Base-by-base conservation (phyloP, 2,113 vertebrate genomes). In the Anas platyrhynchos region DNA sequence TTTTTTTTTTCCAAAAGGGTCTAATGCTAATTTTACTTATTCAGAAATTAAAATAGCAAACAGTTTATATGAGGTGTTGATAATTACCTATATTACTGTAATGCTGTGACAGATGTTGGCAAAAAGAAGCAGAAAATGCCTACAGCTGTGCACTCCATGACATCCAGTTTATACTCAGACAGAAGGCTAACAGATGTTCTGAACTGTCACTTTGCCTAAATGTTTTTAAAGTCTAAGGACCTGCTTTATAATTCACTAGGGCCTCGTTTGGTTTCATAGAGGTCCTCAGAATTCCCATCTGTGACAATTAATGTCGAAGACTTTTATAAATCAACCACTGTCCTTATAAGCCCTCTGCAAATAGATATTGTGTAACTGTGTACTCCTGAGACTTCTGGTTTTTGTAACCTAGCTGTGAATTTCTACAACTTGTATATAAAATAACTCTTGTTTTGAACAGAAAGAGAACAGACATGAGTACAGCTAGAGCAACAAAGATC, bases 41-140 rank as follows among this genome's bases (percentile, higher is more conserved):
- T 98, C 97, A 98, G 97, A 97, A 98, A 97, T 98, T 97, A 98
- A 98, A 98, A 98, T 97, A 98, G 97, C 97, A 95, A 98, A 98
- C 94, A 97, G 97, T 97, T 98, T 98, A 96, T 97, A 97, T 92
- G 97, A 98, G 98, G 98, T 98, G 97, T 98, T 98, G 98, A 97
- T 98, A 98, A 98, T 98, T 98, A 98, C 98, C 98, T 98, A 97
- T 97, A 98, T 98, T 98, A 98, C 98, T 98, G 97, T 98, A 96
- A 97, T 96, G 97, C 97, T 98, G 97, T 98, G 98, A 98, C 99
- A 99, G 99, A 99, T 99, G 99, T 99, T 99, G 98, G 98, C 98
- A 98, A 97, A 98, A 97, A 98, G 98, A 98, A 98, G 97, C 98
- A 98, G 98, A 98, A 98, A 97, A 98, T 97, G 98, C 98, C 98